A percentile compares a stretch with the other conserved stretches of the same genome.
Evolutionary conservation across 92 coral and sea anemone genomes (phyloP).

Genomic region (Paramuricea clavata): DNA sequence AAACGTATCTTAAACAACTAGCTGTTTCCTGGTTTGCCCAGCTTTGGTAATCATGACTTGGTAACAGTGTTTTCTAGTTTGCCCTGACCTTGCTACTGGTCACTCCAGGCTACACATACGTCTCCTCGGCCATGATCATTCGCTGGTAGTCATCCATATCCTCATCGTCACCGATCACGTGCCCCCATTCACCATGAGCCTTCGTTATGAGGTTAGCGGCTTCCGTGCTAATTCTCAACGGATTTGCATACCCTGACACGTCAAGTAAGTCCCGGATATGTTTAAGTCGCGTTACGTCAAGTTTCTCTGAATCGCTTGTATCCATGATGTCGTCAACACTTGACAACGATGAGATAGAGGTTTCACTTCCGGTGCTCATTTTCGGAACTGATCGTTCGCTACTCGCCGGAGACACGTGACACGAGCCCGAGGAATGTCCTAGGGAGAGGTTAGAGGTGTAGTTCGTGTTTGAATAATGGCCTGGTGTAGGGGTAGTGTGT

Average conservation of each 20-base stretch:
- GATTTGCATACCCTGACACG: constrained; percentile 88
- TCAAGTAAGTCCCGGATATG: constrained; percentile 89
- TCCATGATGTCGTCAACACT: constrained; percentile 93
- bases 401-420: constrained; percentile 74
- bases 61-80: too few species aligned
- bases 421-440: constrained; percentile 50
- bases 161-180: constrained; percentile 44
- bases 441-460: constrained; percentile 59
- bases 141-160: constrained; percentile 93
- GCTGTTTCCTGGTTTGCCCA: neutral
- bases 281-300: constrained; percentile 89
- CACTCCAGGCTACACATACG: constrained; percentile 78
- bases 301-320: constrained; percentile 82
- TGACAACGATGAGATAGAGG: constrained; percentile 97
- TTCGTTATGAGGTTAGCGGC: constrained; percentile 89
- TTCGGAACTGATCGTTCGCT: constrained; percentile 46
- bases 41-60: too few species aligned
- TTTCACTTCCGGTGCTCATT: constrained; percentile 74
- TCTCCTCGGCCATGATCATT: constrained; percentile 96
- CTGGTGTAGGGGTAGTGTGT: neutral
- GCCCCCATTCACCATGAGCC: constrained; percentile 31
- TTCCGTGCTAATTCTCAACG: constrained; percentile 88
- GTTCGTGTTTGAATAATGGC: neutral
- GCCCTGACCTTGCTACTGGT: too few species aligned
- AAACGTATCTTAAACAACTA: too few species aligned